Base-by-base conservation (phyloP, 2,888 invertebrate species). In the Agonopterix heracliana region DNA sequence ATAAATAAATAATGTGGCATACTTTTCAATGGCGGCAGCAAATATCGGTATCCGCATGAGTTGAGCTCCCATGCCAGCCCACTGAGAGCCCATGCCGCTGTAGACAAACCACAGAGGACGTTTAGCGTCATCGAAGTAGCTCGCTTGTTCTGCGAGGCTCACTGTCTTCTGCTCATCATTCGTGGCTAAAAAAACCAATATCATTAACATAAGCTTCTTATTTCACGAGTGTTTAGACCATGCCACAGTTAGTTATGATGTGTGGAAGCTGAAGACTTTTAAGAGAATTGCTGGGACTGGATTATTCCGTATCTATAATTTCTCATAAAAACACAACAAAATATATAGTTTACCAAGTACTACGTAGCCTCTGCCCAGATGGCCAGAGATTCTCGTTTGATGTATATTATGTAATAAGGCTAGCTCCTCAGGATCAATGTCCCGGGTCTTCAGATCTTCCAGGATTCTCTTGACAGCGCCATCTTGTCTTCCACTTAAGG, bases 31-130 rank as follows among this genome's bases (percentile, higher is more conserved):
- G 7, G 87, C 78, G 9, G 75, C 75, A 3, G 89, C 84, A 68
- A 94, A 93, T n/a, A 89, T 72, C 0, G 91, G 91, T 54, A 93
- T 79, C 41, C 81, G 74, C 91, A 94, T 90, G 60, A 94, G 86
- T 44, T 90, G 85, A 17, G 82, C 68, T 1, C 92, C 93, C 93
- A 93, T 93, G 34, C 91, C 91, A 35, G 87, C 74, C 93, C 93
- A 93, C 68, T 93, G 93, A 0, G 91, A 90, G 7, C 93, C 93
- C 93, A 94, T 93, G 7, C 93, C 93, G 51, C 93, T 92, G 81
- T 92, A 93, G 49, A 93, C 90, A 67, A 90, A 93, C 91, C 93
- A 94, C 9, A 93, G 74, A 1, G 92, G 92, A 1, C 89, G 69
- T 34, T 66, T 63, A 0, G 56, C 68, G 9, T 71, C 68, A 41